phyloP scores from a whole-genome alignment of 2,113 vertebrate genomes.

The Sander lucioperca region DNA sequence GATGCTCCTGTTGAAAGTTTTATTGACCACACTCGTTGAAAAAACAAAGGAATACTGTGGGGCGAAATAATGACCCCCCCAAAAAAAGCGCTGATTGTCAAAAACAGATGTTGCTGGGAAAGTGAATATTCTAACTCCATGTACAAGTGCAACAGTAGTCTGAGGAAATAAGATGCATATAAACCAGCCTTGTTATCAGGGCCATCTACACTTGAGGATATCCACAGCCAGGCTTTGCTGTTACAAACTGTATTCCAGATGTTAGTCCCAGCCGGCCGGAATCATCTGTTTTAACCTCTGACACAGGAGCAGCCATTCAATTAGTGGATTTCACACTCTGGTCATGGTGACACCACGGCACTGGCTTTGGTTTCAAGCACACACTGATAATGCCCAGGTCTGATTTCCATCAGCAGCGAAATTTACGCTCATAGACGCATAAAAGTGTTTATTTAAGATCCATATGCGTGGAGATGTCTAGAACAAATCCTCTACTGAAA shows the following conservation, averaged over 20 bases:
- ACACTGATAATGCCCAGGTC: conserved; percentile 59
- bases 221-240: conserved; percentile 31
- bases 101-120: conserved; percentile 63
- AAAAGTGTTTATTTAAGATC: conserved; percentile 45
- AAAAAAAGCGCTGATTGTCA: conserved; percentile 23
- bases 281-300: conserved; percentile 73
- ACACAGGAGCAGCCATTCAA: conserved; percentile 69
- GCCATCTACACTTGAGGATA: conserved; percentile 34
- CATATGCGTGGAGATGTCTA: conserved; percentile 21
- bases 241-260: conserved; percentile 77
- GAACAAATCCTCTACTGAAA: conserved; percentile 47
- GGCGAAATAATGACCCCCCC: conserved; percentile 13
- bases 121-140: conserved; percentile 9
- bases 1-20: conserved; percentile 63
- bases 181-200: conserved; percentile 57
- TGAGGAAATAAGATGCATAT: conserved; percentile 36
- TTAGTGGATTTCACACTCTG: conserved; percentile 76
- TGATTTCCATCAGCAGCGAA: conserved; percentile 60
- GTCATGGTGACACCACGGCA: conserved; percentile 47
- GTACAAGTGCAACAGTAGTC: conserved; percentile 48
- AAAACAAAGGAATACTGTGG: conserved; percentile 31
- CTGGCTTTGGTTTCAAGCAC: conserved; percentile 59
- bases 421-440: conserved; percentile 16
- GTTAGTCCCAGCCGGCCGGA: conserved; percentile 57
- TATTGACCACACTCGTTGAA: conserved; percentile 33